A percentile compares a stretch with the other conserved stretches of the same genome.
Conservation (phyloP, 2,888 invertebrate genomes). For the Embidobia sp. region DNA sequence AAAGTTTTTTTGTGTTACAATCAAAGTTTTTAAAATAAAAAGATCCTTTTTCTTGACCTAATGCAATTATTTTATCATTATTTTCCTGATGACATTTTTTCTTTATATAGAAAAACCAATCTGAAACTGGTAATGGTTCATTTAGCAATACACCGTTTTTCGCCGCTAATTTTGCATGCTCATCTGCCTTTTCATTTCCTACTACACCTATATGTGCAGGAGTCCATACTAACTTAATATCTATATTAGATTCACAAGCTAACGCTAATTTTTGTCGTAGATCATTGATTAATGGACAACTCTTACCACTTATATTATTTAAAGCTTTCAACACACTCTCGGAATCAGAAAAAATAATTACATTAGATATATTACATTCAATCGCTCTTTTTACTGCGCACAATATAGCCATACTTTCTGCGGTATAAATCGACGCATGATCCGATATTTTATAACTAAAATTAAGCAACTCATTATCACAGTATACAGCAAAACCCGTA, state of each 20-base stretch:
- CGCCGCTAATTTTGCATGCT: conserved; percentile 22
- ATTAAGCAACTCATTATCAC: not conserved
- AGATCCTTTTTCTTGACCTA: conserved; percentile 6
- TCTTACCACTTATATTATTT: not conserved
- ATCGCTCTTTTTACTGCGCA: not conserved
- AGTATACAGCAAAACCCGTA: conserved; percentile 5
- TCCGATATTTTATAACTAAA: conserved; percentile 4
- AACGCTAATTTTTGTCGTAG: conserved; percentile 10
- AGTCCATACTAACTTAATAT: conserved; percentile 22
- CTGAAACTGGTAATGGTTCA: conserved; percentile 12
- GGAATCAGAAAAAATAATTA: conserved; percentile 12
- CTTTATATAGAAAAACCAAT: conserved; percentile 9
- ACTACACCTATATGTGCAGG: conserved; percentile 22
- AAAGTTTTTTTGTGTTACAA: not conserved
- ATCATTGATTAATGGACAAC: conserved; percentile 6
- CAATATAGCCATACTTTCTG: not conserved
- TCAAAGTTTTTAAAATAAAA: conserved; percentile 25
- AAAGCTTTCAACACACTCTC: conserved; percentile 2
- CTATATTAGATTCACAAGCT: not conserved
- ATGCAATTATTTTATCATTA: not conserved
- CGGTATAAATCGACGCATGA: conserved; percentile 21
- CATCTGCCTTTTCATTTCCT: conserved; percentile 37
- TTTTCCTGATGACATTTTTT: conserved; percentile 10
- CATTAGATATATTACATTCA: not conserved
- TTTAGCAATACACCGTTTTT: not conserved